A percentile compares a stretch with the other conserved stretches of the same genome.
Evolutionary conservation across 2,888 invertebrate genomes (phyloP).

Genomic region (Acrobeloides nanus): DNA sequence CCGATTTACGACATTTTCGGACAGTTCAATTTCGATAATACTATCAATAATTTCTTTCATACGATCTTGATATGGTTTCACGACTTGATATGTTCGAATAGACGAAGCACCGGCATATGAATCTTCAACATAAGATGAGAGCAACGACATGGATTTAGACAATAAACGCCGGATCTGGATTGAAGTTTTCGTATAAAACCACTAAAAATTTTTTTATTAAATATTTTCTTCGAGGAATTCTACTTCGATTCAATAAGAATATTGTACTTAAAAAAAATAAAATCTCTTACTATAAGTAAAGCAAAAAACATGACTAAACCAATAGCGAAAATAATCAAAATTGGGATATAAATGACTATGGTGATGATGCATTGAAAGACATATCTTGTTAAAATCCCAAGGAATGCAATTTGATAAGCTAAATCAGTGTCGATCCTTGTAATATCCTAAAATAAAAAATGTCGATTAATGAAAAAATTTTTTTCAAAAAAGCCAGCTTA

Average conservation of each 20-base stretch:
- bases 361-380: not conserved
- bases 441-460: too few species aligned
- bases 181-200: conserved; percentile 85
- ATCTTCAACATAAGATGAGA: conserved; percentile 84
- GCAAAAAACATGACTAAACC: conserved; percentile 1
- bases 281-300: conserved; percentile 12
- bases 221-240: too few species aligned
- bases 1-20: conserved; percentile 16
- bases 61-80: conserved; percentile 64
- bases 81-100: conserved; percentile 42
- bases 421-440: conserved; percentile 15
- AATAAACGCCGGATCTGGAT: conserved; percentile 62
- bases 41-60: conserved; percentile 64
- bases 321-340: not conserved
- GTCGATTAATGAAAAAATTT: too few species aligned
- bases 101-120: conserved; percentile 65
- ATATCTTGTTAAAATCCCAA: conserved; percentile 3
- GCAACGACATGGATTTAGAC: conserved; percentile 17
- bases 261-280: not conserved
- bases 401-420: conserved; percentile 4
- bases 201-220: too few species aligned
- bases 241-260: conserved; percentile 60
- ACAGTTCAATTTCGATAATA: conserved; percentile 9
- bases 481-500: too few species aligned
- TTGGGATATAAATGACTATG: conserved; percentile 1